Percentiles rank a stretch among this genome's conserved stretches.
These are phyloP conservation scores for Drosophila yooni DNA, from an alignment of 2,888 invertebrate species.

Conservation along the genomic window DNA sequence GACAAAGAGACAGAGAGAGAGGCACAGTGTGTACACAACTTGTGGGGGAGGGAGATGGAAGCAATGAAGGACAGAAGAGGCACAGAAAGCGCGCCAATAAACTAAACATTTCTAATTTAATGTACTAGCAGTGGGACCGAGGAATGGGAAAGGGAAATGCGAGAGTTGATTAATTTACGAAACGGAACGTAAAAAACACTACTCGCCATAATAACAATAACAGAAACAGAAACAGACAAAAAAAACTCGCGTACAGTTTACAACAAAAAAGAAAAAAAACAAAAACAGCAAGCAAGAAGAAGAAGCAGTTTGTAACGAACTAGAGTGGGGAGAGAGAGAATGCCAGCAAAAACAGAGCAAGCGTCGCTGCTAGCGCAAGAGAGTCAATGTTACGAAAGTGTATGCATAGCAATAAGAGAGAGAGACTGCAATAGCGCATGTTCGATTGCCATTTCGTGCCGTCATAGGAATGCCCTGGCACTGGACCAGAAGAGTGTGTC, in stretches of 20 bases:
- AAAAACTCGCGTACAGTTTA: slow-evolving; percentile 67
- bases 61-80: slow-evolving; percentile 15
- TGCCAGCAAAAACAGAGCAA: slow-evolving; percentile 72
- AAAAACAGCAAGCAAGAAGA: slow-evolving; percentile 35
- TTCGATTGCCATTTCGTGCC: slow-evolving; percentile 29
- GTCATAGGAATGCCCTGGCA: slow-evolving; percentile 38
- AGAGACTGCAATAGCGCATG: slow-evolving; percentile 33
- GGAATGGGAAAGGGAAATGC: neutral
- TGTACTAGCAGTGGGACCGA: slow-evolving; percentile 41
- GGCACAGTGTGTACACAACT: slow-evolving; percentile 38
- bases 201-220: slow-evolving; percentile 14
- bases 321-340: slow-evolving; percentile 75
- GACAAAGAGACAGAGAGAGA: neutral
- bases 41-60: slow-evolving; percentile 19
- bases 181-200: slow-evolving; percentile 39
- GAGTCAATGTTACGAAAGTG: slow-evolving; percentile 67
- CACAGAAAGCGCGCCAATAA: slow-evolving; percentile 64
- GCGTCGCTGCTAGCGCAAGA: slow-evolving; percentile 22
- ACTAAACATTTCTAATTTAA: slow-evolving; percentile 59
- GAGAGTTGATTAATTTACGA: slow-evolving; percentile 53
- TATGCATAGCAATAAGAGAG: slow-evolving; percentile 45
- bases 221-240: slow-evolving; percentile 22
- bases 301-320: slow-evolving; percentile 76
- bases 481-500: slow-evolving; percentile 47
- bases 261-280: slow-evolving; percentile 63